These are phyloP conservation scores for Netelia melanura DNA, from an alignment of 2,888 invertebrate species.

Conservation along the genomic window DNA sequence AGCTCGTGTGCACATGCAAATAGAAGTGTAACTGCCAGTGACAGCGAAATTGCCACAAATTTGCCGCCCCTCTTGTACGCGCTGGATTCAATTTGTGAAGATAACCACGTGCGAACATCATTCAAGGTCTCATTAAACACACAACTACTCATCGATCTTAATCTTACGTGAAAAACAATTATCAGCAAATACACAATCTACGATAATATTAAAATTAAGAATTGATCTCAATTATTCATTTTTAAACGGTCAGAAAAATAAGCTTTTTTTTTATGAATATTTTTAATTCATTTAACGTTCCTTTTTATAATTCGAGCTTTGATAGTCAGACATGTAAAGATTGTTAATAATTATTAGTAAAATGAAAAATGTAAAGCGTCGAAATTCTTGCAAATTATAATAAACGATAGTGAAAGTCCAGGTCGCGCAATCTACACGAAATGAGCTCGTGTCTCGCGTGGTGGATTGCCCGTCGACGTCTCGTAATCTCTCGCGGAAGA, in stretches of 20 bases:
- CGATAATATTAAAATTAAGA: too few relatives aligned
- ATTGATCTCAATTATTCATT: too few relatives aligned
- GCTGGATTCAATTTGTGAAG: neutral
- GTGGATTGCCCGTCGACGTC: slow-evolving; percentile 19
- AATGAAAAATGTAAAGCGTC: neutral
- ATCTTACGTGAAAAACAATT: neutral
- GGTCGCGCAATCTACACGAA: slow-evolving; percentile 26
- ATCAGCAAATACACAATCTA: too few relatives aligned
- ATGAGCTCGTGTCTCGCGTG: slow-evolving; percentile 17
- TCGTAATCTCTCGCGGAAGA: slow-evolving; percentile 64
- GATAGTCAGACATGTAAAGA: too few relatives aligned
- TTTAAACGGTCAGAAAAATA: too few relatives aligned
- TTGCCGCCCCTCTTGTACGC: neutral
- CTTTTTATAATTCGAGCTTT: too few relatives aligned
- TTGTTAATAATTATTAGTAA: neutral
- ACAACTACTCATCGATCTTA: neutral
- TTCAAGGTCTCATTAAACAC: neutral
- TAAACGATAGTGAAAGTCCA: slow-evolving; percentile 38
- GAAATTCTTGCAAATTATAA: slow-evolving; percentile 5
- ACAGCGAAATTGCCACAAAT: neutral
- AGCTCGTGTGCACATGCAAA: neutral
- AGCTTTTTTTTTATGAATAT: too few relatives aligned
- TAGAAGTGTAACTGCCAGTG: slow-evolving; percentile 9
- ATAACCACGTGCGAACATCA: slow-evolving; percentile 1
- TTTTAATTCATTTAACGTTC: too few relatives aligned